Evolutionary conservation across 2,797 vertebrate species (phyloP).

Genomic region (Sparidentex hasta): DNA sequence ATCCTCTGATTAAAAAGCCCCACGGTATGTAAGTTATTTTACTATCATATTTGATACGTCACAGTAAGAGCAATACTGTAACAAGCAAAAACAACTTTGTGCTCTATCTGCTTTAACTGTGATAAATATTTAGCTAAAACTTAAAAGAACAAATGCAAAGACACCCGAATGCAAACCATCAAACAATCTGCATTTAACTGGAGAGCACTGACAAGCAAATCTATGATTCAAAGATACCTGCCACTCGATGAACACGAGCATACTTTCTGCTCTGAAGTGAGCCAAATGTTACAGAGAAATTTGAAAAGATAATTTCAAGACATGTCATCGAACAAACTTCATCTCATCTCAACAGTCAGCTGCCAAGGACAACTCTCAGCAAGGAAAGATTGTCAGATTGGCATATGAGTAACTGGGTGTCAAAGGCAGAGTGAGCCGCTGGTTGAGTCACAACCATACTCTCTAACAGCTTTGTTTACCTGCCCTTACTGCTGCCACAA

Average conservation of each 20-base stretch:
- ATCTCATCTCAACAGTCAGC: slow-evolving; percentile 47
- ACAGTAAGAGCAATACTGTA: background rate
- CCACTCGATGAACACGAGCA: background rate
- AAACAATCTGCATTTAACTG: background rate
- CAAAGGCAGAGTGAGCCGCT: slow-evolving; percentile 56
- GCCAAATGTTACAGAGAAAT: slow-evolving; percentile 1
- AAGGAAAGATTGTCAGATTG: slow-evolving; percentile 59
- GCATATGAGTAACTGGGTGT: slow-evolving; percentile 58
- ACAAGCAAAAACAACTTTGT: background rate
- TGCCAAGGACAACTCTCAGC: slow-evolving; percentile 51
- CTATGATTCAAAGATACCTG: background rate
- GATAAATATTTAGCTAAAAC: background rate
- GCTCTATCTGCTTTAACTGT: background rate
- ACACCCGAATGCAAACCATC: background rate
- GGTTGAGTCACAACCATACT: slow-evolving; percentile 71
- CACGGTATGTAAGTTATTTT: background rate
- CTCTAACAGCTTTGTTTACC: slow-evolving; percentile 82
- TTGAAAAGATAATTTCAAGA: slow-evolving; percentile 26
- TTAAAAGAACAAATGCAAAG: background rate
- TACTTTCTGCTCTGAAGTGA: slow-evolving; percentile 3
- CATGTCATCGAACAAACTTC: slow-evolving; percentile 41
- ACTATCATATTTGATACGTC: background rate
- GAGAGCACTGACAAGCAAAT: background rate
- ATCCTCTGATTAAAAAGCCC: background rate
- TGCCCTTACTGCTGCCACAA: slow-evolving; percentile 74